A percentile compares a stretch with the other conserved stretches of the same genome.
These are phyloP conservation scores for Biston betularia DNA, from an alignment of 2,888 invertebrate species.

Conservation along the genomic window DNA sequence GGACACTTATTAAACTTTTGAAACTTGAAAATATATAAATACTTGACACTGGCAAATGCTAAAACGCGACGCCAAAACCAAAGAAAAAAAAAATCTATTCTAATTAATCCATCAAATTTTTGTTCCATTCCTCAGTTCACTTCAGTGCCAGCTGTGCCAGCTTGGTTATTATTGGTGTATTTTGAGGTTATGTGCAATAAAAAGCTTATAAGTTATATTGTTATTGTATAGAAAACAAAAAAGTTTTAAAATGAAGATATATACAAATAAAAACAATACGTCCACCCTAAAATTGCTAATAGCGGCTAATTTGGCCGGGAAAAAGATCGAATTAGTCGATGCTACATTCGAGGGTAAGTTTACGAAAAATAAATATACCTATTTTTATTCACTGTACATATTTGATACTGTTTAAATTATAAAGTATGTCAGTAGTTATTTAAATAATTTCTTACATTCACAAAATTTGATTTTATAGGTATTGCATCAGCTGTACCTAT, in stretches of 20 bases:
- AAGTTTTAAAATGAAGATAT: conserved; percentile 88
- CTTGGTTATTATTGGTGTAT: conserved; percentile 11
- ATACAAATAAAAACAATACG: conserved; percentile 92
- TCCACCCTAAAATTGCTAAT: conserved; percentile 91
- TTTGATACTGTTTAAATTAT: not conserved
- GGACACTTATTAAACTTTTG: no score
- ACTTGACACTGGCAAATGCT: no score
- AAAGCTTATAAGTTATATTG: no score
- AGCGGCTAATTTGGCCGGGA: conserved; percentile 88
- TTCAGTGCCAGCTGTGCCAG: conserved; percentile 1
- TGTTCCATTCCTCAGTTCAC: no score
- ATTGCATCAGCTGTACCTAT: no score
- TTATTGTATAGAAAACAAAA: conserved; percentile 1
- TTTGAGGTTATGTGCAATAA: conserved; percentile 42
- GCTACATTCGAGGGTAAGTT: conserved; percentile 87
- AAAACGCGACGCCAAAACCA: no score
- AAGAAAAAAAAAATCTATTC: no score
- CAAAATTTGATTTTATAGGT: no score
- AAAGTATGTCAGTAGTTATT: not conserved
- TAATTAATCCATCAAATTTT: no score
- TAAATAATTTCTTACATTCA: no score
- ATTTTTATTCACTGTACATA: no score
- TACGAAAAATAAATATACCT: not conserved
- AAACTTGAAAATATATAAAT: no score
- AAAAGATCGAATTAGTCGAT: conserved; percentile 84